A percentile compares a stretch with the other conserved stretches of the same genome.
These are phyloP conservation scores for Ephestia elutella DNA, from an alignment of 1,140 invertebrate genomes.

Conservation along the genomic window DNA sequence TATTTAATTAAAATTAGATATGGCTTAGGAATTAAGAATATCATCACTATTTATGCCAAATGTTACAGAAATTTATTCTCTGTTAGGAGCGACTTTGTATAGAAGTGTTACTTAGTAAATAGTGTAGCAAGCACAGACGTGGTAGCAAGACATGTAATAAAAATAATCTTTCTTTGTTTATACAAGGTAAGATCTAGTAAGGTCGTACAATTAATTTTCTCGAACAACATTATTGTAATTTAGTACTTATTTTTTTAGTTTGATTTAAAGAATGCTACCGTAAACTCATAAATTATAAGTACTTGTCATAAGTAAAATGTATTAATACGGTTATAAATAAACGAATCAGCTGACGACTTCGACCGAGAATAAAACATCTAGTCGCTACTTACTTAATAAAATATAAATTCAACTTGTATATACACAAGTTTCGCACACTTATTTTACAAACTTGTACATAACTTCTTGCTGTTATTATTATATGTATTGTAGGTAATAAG, in stretches of 20 bases:
- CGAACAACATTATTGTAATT: not conserved
- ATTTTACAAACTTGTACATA: constrained; percentile 1
- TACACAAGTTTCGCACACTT: not conserved
- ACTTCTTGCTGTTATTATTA: not conserved
- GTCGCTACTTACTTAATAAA: constrained; percentile 1
- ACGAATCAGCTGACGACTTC: not conserved
- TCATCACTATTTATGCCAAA: not conserved
- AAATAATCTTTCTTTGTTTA: too few relatives aligned
- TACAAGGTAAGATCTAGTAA: too few relatives aligned
- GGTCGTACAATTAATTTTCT: too few relatives aligned
- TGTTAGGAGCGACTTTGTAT: not conserved
- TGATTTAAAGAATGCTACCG: too few relatives aligned
- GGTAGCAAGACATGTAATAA: too few relatives aligned
- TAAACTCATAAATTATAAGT: not conserved
- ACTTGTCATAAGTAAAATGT: not conserved
- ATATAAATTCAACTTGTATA: not conserved
- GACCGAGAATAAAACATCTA: not conserved
- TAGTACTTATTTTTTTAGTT: not conserved
- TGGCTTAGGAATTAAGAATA: not conserved
- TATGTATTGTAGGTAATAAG: constrained; percentile 3
- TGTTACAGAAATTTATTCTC: not conserved
- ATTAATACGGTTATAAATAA: not conserved
- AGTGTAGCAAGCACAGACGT: too few relatives aligned
- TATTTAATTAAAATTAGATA: not conserved
- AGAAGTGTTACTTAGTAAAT: not conserved